Evolutionary conservation across 1,140 invertebrate genomes (phyloP), one percentile per base, ranked within the genome.

Genomic region (Tetranychus cinnabarinus): DNA sequence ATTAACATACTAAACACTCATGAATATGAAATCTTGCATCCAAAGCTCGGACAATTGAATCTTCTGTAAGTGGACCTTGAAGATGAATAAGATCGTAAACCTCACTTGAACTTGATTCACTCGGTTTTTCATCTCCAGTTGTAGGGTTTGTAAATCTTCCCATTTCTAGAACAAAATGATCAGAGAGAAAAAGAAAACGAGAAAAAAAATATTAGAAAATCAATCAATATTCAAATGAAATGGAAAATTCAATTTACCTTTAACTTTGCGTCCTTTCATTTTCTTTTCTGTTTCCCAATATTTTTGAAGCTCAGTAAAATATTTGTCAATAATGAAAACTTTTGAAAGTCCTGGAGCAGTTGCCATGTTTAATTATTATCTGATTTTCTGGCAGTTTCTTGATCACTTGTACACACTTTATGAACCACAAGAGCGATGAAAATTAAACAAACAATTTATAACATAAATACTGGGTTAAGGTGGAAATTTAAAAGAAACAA

Each of bases 261-360:
- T 42, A 42, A 42, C 39, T 42, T 42, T 42, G 10, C 39, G 15
- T 33, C 87, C 87, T 86, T 91, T 87, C 67, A 90, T 77, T 77
- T 89, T 88, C 37, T 55, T 55, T 74, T 91, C 88, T 59, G 88
- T 91, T 75, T 92, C 88, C 88, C 88, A 91, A 76, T 89, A 91
- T 77, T 91, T 91, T 73, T 90, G 87, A 73, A 91, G 77, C 77
- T 91, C 88, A 64, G 86, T 90, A 73, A 92, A 92, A 75, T 92
- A 92, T 74, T 91, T 92, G 81, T 92, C 88, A 78, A 92, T 80
- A 73, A 92, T 91, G 80, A 91, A 92, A 72, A 91, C 87, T 80
- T 92, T 92, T 69, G 86, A 88, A 65, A 89, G 81, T 75, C 86
- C 87, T 74, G 90, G 78, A 35, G 52, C 56, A 71, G 86, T 88